phyloP scores from a whole-genome alignment of 2,888 invertebrate species.

The Pseudolycoriella hygida region DNA sequence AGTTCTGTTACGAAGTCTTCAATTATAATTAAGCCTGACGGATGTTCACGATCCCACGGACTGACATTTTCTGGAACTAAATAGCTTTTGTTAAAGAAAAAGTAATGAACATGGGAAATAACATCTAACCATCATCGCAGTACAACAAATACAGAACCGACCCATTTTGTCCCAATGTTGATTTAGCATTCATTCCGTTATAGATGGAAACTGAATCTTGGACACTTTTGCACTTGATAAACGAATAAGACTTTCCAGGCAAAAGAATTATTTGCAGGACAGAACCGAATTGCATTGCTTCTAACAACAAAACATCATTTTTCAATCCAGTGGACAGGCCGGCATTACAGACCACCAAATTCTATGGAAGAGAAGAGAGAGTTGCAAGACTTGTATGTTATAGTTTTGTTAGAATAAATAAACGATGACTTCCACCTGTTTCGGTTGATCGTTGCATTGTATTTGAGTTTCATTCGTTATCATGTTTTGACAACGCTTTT shows the following conservation, averaged over 20 bases:
- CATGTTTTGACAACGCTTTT: constrained; percentile 28
- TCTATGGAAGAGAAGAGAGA: constrained; percentile 9
- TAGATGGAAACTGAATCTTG: constrained; percentile 38
- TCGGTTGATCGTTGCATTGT: constrained; percentile 20
- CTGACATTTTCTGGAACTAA: constrained; percentile 9
- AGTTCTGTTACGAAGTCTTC: constrained; percentile 49
- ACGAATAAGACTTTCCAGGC: constrained; percentile 67
- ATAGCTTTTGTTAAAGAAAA: constrained; percentile 2
- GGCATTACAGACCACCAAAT: constrained; percentile 56
- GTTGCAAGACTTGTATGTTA: neutral
- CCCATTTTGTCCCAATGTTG: constrained; percentile 36
- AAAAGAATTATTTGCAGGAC: constrained; percentile 31
- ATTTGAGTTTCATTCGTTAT: constrained; percentile 29
- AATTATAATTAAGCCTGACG: constrained; percentile 51
- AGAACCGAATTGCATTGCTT: constrained; percentile 34
- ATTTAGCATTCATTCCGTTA: constrained; percentile 38
- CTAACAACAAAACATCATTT: constrained; percentile 39
- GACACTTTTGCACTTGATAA: constrained; percentile 39
- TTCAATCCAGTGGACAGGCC: constrained; percentile 67
- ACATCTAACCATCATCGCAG: constrained; percentile 30
- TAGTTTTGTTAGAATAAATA: neutral
- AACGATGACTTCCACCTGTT: constrained; percentile 19
- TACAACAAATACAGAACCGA: constrained; percentile 46
- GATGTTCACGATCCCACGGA: constrained; percentile 29
- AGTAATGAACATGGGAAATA: neutral